Conservation (phyloP, 2,888 invertebrate species). For the Meteorus cinctellus region DNA sequence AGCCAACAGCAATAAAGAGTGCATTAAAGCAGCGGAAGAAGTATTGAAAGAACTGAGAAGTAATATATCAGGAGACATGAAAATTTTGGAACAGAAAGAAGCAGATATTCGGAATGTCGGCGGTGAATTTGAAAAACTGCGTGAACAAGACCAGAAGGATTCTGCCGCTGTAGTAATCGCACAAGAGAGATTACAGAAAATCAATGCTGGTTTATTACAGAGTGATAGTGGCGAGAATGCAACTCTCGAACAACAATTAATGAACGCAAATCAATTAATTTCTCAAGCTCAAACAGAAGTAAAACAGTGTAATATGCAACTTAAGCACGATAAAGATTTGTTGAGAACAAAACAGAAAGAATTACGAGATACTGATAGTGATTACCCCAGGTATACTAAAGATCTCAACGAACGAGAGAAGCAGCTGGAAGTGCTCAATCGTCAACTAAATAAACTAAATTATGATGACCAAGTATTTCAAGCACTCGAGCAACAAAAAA, state of each 20-base stretch:
- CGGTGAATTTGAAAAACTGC: constrained; percentile 80
- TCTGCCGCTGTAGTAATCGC: constrained; percentile 81
- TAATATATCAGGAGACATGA: constrained; percentile 81
- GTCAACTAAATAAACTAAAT: constrained; percentile 75
- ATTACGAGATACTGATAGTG: constrained; percentile 79
- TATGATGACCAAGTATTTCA: constrained; percentile 79
- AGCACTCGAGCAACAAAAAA: constrained; percentile 75
- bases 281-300: constrained; percentile 86
- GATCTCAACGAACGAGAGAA: constrained; percentile 76
- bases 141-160: constrained; percentile 80
- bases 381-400: constrained; percentile 80
- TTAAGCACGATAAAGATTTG: constrained; percentile 78
- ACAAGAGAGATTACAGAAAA: constrained; percentile 87
- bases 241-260: constrained; percentile 92
- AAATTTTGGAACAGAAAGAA: constrained; percentile 77
- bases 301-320: constrained; percentile 85
- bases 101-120: constrained; percentile 78
- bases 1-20: constrained; percentile 80
- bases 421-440: constrained; percentile 77
- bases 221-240: constrained; percentile 86
- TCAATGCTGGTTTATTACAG: constrained; percentile 87
- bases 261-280: constrained; percentile 85
- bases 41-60: constrained; percentile 81
- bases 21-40: constrained; percentile 80
- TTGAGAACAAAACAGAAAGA: constrained; percentile 81